These are phyloP conservation scores for Caenorhabditis sp. DNA, from an alignment of 2,888 invertebrate genomes.

Conservation along the genomic window DNA sequence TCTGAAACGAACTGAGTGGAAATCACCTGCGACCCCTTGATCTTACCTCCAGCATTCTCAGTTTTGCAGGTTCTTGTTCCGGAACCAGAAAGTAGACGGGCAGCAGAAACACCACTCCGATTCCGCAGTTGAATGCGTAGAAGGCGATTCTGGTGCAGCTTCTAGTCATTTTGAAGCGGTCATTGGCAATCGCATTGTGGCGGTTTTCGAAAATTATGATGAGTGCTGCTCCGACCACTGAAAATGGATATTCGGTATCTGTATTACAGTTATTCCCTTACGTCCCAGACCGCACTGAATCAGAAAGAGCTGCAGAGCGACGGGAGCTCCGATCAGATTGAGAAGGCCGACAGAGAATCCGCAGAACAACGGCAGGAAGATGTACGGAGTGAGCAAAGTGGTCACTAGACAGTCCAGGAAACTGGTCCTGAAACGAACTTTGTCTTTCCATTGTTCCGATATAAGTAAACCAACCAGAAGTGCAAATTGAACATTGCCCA, in stretches of 20 bases:
- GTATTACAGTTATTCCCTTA: background rate
- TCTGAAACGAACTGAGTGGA: too few relatives aligned
- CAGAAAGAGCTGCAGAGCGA: slow-evolving; percentile 7
- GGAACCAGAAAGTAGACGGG: slow-evolving; percentile 19
- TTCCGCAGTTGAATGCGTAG: slow-evolving; percentile 3
- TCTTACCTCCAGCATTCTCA: slow-evolving; percentile 2
- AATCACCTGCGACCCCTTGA: too few relatives aligned
- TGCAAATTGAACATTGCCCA: slow-evolving; percentile 30
- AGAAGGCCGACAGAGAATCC: slow-evolving; percentile 14
- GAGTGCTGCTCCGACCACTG: background rate
- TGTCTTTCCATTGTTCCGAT: background rate
- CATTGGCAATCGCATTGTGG: slow-evolving; percentile 1
- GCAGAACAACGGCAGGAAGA: slow-evolving; percentile 15
- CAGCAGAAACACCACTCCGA: background rate
- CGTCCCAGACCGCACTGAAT: slow-evolving; percentile 11
- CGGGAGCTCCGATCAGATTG: background rate
- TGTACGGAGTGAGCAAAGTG: slow-evolving; percentile 10
- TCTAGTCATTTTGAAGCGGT: background rate
- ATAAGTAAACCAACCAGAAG: background rate
- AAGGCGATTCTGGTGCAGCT: background rate
- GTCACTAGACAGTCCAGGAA: background rate
- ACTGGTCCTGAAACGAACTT: slow-evolving; percentile 7
- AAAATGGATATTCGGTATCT: background rate
- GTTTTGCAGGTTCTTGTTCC: slow-evolving; percentile 14
- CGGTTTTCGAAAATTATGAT: slow-evolving; percentile 25